These are phyloP conservation scores for Eidolon helvum DNA, from an alignment of 2,113 vertebrate genomes.

Conservation along the genomic window DNA sequence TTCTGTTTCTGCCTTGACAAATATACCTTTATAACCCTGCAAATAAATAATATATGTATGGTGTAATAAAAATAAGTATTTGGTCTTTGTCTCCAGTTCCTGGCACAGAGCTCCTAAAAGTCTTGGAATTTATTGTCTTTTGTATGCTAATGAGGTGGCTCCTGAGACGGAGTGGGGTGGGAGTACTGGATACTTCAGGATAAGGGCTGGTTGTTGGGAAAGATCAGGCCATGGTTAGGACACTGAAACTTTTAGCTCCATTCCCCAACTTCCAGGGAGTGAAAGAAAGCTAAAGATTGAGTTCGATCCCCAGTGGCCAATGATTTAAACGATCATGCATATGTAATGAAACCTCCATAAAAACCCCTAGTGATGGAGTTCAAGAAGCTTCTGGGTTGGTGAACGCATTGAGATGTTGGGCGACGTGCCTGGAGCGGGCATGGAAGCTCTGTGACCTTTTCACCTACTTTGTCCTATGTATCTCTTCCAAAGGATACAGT, in stretches of 20 bases:
- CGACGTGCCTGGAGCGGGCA: background rate
- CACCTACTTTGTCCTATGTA: accelerated
- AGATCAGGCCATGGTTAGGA: background rate
- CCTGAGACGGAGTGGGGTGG: background rate
- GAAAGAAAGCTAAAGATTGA: background rate
- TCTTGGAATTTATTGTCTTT: background rate
- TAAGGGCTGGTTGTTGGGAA: background rate
- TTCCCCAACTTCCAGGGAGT: background rate
- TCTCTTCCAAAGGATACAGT: background rate
- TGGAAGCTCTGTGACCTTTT: too few relatives aligned
- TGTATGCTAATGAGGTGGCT: background rate
- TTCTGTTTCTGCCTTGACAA: background rate
- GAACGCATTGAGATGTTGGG: background rate
- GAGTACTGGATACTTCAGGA: background rate
- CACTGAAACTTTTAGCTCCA: background rate
- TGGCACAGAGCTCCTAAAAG: background rate
- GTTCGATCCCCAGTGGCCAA: background rate
- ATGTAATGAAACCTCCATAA: background rate
- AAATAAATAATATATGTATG: background rate
- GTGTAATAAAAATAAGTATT: background rate
- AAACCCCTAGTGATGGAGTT: background rate
- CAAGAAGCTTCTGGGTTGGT: background rate
- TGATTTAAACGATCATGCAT: background rate
- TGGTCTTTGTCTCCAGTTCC: background rate
- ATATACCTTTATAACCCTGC: background rate